phyloP scores from a whole-genome alignment of 2,113 vertebrate species.

The Oryzias javanicus region DNA sequence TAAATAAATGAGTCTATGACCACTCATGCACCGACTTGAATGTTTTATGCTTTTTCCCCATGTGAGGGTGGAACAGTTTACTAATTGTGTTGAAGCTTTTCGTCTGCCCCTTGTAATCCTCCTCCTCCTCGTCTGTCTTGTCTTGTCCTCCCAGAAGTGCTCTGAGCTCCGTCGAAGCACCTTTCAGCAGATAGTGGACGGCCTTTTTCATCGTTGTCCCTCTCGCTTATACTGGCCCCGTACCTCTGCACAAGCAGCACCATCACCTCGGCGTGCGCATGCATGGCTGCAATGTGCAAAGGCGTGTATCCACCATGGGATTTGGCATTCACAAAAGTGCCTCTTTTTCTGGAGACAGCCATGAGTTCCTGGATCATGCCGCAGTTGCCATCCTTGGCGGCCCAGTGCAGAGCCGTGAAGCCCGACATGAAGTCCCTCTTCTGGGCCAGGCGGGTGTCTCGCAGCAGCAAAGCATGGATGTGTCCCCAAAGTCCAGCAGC shows the following conservation, averaged over 20 bases:
- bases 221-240: constrained; percentile 77
- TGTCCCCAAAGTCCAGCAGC: constrained; percentile 87
- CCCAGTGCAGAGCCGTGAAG: constrained; percentile 95
- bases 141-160: constrained; percentile 82
- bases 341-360: constrained; percentile 69
- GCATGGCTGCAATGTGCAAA: constrained; percentile 90
- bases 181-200: constrained; percentile 81
- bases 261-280: constrained; percentile 79
- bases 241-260: constrained; percentile 79
- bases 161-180: constrained; percentile 70
- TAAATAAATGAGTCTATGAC: constrained; percentile 19
- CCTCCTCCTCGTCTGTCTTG: constrained; percentile 83
- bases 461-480: constrained; percentile 81
- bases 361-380: constrained; percentile 84
- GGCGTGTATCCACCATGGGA: constrained; percentile 90
- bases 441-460: constrained; percentile 78
- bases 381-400: constrained; percentile 86
- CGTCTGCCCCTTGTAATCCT: constrained; percentile 77
- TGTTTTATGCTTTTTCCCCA: constrained; percentile 77
- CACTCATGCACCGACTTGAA: constrained; percentile 60
- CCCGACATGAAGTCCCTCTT: constrained; percentile 91
- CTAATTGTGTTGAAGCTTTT: constrained; percentile 84
- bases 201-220: constrained; percentile 92
- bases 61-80: constrained; percentile 83
- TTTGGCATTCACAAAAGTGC: constrained; percentile 73